Evolutionary conservation across 2,888 invertebrate genomes (phyloP), one percentile per base, ranked within the genome.

Genomic region (Himalopsyche kuldschensis): DNA sequence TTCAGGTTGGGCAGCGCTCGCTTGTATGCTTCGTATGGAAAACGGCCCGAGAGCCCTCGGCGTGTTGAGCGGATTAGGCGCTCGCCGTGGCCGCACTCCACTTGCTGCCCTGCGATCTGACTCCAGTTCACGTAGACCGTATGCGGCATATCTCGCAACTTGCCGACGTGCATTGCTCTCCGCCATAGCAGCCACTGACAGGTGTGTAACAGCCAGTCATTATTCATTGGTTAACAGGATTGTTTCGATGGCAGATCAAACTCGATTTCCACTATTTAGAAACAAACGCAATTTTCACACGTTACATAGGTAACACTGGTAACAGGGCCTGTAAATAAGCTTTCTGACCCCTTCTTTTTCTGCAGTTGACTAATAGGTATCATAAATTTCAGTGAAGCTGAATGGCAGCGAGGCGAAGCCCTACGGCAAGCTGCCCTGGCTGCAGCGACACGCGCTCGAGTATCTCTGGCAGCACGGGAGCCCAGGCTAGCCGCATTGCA

Each of bases 121-220:
- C 88, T 94, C 96, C 88, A 91, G 94, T 82, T 93, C 94, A 85
- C 91, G 97, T 55, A 93, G 95, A n/a, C 94, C 95, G 69, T 97
- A 97, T 88, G 93, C 96, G 79, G 94, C 95, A 75, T 97, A 98
- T 91, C 91, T 98, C 87, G 94, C 96, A 86, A 92, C 95, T 87
- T 96, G 96, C 88, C 94, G 96, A 46, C 96, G 97, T 88, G 95
- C 95, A 78, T 91, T 97, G 75, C 90, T 97, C n/a, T 93, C 95
- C 75, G 94, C 95, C 15, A 91, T 95, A 85, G 94, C 95, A 81
- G 95, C 95, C 88, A 90, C 97, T 76, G 94, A 95, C 86, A 93
- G 94, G 91, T 93, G 91, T 30, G 35, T n/a, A 77, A 85, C 20
- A 20, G 30, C 24, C 88, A 89, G 86, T 88, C 27, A 85, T 81